These are phyloP conservation scores for Regulus satrapa DNA, from an alignment of 2,113 vertebrate genomes.

Conservation along the genomic window DNA sequence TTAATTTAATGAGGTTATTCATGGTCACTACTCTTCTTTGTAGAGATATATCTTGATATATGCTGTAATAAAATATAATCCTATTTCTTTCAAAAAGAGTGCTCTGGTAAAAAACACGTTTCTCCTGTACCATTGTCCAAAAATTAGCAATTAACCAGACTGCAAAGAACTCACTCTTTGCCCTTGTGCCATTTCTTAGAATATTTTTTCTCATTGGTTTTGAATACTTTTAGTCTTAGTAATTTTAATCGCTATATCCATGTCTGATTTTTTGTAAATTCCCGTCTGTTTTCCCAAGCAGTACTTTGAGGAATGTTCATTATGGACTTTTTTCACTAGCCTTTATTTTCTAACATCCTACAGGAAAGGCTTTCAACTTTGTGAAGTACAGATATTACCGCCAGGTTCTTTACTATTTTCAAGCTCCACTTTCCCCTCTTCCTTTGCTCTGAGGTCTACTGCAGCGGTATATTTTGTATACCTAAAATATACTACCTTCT, in stretches of 20 bases:
- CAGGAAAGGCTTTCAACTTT: background rate
- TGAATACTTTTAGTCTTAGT: background rate
- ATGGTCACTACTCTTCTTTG: background rate
- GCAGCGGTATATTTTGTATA: too few species aligned
- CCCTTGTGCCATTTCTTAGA: background rate
- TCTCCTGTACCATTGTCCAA: background rate
- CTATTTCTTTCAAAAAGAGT: background rate
- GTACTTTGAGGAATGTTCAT: background rate
- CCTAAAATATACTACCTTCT: too few species aligned
- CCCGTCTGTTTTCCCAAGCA: background rate
- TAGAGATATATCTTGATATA: constrained; percentile 19
- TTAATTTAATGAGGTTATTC: constrained; percentile 41
- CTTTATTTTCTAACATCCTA: background rate
- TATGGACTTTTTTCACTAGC: background rate
- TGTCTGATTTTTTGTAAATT: background rate
- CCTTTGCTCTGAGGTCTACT: too few species aligned
- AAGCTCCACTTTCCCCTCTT: too few species aligned
- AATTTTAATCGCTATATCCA: background rate
- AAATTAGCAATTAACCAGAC: background rate
- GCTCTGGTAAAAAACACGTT: background rate
- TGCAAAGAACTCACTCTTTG: background rate
- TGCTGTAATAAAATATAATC: background rate
- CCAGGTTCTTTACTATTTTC: background rate
- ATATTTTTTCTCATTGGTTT: background rate
- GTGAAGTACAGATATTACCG: background rate